Percentiles rank a stretch among this genome's conserved stretches.
These are phyloP conservation scores for Bellardia bayeri DNA, from an alignment of 2,888 invertebrate species.

Conservation along the genomic window DNA sequence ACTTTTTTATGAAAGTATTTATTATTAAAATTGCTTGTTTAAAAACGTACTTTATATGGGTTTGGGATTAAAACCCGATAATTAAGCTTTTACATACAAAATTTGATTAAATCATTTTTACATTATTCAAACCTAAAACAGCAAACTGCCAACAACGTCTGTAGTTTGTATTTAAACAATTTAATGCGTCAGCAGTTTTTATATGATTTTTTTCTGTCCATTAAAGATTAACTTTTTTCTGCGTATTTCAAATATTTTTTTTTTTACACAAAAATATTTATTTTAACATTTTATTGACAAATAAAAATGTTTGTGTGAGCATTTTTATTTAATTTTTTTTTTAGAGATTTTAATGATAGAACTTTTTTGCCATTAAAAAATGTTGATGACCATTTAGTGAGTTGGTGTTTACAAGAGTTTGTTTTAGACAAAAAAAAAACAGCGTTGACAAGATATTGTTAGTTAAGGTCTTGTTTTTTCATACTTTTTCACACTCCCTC, in stretches of 20 bases:
- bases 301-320: conserved; percentile 9
- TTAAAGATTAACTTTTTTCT: conserved; percentile 15
- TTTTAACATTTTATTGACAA: conserved; percentile 43
- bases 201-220: neutral
- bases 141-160: neutral
- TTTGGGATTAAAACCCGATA: too few relatives aligned
- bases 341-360: conserved; percentile 51
- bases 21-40: too few relatives aligned
- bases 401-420: conserved; percentile 18
- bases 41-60: too few relatives aligned
- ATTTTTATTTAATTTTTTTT: conserved; percentile 13
- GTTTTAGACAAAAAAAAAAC: conserved; percentile 12
- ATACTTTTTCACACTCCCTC: conserved; percentile 26
- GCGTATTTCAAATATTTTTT: neutral
- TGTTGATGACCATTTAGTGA: conserved; percentile 52
- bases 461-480: conserved; percentile 34
- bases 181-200: conserved; percentile 61
- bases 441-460: conserved; percentile 67
- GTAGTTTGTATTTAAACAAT: neutral
- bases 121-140: too few relatives aligned
- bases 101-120: too few relatives aligned
- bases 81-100: too few relatives aligned
- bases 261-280: conserved; percentile 16
- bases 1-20: too few relatives aligned
- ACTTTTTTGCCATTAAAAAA: conserved; percentile 47